phyloP scores from a whole-genome alignment of 2,797 vertebrate genomes.

The Alosa sapidissima region DNA sequence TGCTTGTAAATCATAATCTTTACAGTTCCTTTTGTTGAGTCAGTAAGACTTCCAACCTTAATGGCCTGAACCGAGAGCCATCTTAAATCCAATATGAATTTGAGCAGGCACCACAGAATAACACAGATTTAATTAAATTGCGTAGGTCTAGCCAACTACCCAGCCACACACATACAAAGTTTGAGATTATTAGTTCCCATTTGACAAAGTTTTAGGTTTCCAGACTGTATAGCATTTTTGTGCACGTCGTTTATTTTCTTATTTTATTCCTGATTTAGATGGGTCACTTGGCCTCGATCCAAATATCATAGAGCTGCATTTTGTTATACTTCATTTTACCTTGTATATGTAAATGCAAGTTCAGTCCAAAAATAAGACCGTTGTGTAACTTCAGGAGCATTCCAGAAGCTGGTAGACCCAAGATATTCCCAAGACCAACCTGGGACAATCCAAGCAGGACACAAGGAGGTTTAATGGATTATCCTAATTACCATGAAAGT shows the following conservation, averaged over 20 bases:
- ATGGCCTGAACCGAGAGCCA: constrained; percentile 1
- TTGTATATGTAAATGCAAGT: constrained; percentile 25
- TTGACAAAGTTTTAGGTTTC: constrained; percentile 42
- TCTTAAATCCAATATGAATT: constrained; percentile 40
- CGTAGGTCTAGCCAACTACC: constrained; percentile 40
- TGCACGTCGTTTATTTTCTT: constrained; percentile 47
- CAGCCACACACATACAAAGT: constrained; percentile 22
- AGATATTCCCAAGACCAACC: background rate
- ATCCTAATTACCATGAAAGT: constrained; percentile 3
- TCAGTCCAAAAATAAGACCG: constrained; percentile 21
- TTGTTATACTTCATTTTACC: constrained; percentile 16
- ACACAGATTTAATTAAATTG: constrained; percentile 50
- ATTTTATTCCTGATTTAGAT: constrained; percentile 41
- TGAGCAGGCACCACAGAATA: constrained; percentile 34
- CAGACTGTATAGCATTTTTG: constrained; percentile 28
- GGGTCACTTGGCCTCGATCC: constrained; percentile 39
- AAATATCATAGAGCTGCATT: constrained; percentile 31
- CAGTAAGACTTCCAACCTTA: constrained; percentile 29
- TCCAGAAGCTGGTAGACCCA: background rate
- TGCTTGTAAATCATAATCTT: background rate
- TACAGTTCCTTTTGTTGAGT: constrained; percentile 1
- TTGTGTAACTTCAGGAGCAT: background rate
- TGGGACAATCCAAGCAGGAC: background rate
- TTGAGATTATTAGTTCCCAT: constrained; percentile 45
- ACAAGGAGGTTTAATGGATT: background rate